Evolutionary conservation across 2,888 invertebrate genomes (phyloP).

Genomic region (Sclerodermus sp.): DNA sequence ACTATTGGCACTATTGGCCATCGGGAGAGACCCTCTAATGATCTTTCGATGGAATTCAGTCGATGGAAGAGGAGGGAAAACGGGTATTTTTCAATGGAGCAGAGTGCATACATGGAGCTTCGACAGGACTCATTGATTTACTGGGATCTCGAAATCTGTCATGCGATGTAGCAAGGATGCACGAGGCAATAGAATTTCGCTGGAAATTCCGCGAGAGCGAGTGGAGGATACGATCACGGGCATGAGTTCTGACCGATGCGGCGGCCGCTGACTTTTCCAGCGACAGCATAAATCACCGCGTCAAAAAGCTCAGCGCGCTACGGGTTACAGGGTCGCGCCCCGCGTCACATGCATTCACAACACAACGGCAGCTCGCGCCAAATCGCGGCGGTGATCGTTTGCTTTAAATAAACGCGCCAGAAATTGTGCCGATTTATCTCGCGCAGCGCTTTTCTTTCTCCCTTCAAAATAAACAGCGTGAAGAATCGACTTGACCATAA

Average conservation of each 20-base stretch:
- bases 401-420: slow-evolving; percentile 26
- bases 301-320: slow-evolving; percentile 12
- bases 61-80: too few relatives aligned
- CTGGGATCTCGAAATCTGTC: slow-evolving; percentile 8
- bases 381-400: slow-evolving; percentile 9
- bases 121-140: background rate
- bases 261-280: slow-evolving; percentile 17
- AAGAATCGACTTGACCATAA: too few relatives aligned
- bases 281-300: slow-evolving; percentile 27
- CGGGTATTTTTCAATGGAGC: background rate
- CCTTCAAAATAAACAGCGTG: too few relatives aligned
- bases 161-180: slow-evolving; percentile 13
- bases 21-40: too few relatives aligned
- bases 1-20: too few relatives aligned
- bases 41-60: too few relatives aligned
- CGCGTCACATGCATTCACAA: background rate
- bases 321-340: slow-evolving; percentile 5
- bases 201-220: slow-evolving; percentile 11
- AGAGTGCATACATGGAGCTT: background rate
- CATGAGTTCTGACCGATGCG: background rate
- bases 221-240: slow-evolving; percentile 13
- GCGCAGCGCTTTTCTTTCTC: too few relatives aligned
- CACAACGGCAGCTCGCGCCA: too few relatives aligned
- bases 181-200: slow-evolving; percentile 8
- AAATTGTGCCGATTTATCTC: slow-evolving; percentile 32